Conservation (phyloP, 2,113 vertebrate species). For the Anoplopoma fimbria region DNA sequence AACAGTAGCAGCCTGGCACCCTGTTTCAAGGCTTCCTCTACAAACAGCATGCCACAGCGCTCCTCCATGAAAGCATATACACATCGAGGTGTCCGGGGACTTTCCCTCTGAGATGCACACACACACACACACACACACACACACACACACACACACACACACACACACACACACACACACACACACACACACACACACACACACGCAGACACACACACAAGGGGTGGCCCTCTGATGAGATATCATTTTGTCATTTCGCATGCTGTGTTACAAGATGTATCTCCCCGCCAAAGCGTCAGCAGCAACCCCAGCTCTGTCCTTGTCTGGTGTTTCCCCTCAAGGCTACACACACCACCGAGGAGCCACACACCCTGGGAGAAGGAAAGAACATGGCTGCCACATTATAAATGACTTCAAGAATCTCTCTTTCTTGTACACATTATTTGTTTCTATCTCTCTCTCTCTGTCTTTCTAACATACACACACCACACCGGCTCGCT, state of each 20-base stretch:
- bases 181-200: too few species aligned
- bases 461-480: slow-evolving; percentile 2
- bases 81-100: slow-evolving; percentile 61
- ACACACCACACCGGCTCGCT: slow-evolving; percentile 27
- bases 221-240: slow-evolving; percentile 79
- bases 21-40: slow-evolving; percentile 64
- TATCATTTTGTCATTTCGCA: slow-evolving; percentile 86
- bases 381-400: slow-evolving; percentile 70
- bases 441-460: slow-evolving; percentile 26
- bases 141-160: background rate
- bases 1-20: slow-evolving; percentile 32
- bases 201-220: slow-evolving; percentile 50
- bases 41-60: slow-evolving; percentile 66
- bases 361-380: slow-evolving; percentile 71
- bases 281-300: slow-evolving; percentile 75
- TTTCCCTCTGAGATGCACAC: slow-evolving; percentile 54
- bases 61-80: slow-evolving; percentile 66
- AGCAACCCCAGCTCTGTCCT: slow-evolving; percentile 79
- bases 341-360: slow-evolving; percentile 73
- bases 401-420: slow-evolving; percentile 75
- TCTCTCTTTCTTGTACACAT: slow-evolving; percentile 35
- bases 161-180: too few species aligned
- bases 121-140: slow-evolving; percentile 48
- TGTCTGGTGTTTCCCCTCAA: slow-evolving; percentile 82
- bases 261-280: slow-evolving; percentile 84